A percentile compares a stretch with the other conserved stretches of the same genome.
Conservation (phyloP, 2,113 vertebrate genomes). For the Odontesthes bonariensis region DNA sequence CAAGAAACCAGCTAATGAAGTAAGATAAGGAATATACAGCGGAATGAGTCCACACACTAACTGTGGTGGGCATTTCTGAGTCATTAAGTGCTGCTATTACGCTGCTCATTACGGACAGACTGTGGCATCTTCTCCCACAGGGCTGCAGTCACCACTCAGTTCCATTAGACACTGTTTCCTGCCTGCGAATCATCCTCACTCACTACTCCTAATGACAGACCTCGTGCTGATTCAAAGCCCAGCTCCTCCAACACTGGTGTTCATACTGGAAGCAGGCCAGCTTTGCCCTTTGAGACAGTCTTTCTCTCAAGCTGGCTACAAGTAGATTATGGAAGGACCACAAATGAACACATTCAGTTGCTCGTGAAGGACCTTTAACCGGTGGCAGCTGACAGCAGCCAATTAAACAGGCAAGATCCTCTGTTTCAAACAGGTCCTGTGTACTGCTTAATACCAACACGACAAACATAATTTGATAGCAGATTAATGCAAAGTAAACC, state of each 20-base stretch:
- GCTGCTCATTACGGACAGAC: conserved; percentile 78
- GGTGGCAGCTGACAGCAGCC: conserved; percentile 45
- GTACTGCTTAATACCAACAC: no score
- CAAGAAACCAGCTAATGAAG: conserved; percentile 54
- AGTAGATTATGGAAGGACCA: conserved; percentile 65
- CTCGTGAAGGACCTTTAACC: conserved; percentile 46
- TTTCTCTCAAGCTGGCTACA: conserved; percentile 58
- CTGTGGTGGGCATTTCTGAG: conserved; percentile 68
- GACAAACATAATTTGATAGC: background rate
- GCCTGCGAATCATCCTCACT: conserved; percentile 63
- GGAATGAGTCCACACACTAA: conserved; percentile 45
- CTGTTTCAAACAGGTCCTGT: conserved; percentile 10
- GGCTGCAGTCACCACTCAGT: conserved; percentile 67
- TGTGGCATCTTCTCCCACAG: conserved; percentile 75
- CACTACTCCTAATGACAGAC: conserved; percentile 58
- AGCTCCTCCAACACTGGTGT: conserved; percentile 50
- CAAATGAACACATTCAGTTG: conserved; percentile 54
- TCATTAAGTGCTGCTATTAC: conserved; percentile 80
- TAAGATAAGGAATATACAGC: conserved; percentile 36
- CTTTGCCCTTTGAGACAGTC: conserved; percentile 47
- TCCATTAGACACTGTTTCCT: conserved; percentile 72
- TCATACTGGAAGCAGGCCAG: conserved; percentile 64
- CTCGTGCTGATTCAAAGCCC: conserved; percentile 59
- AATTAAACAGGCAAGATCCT: conserved; percentile 19
- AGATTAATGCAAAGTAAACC: conserved; percentile 39